A percentile compares a stretch with the other conserved stretches of the same genome.
Conservation (phyloP, 2,888 invertebrate genomes). For the Thymelicus acteon region DNA sequence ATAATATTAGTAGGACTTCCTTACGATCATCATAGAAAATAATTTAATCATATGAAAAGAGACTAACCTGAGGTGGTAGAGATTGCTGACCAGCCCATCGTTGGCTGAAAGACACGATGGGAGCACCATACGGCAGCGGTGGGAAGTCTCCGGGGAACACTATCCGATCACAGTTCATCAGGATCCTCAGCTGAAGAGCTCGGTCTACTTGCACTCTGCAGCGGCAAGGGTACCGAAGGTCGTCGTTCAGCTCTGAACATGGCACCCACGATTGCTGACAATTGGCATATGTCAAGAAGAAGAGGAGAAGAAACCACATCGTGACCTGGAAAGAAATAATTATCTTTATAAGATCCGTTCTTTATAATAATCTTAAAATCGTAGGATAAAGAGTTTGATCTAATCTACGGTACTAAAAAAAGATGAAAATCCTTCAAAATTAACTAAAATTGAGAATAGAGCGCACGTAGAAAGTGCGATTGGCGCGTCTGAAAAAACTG, state of each 20-base stretch:
- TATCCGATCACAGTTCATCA: constrained; percentile 93
- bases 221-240: constrained; percentile 90
- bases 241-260: constrained; percentile 90
- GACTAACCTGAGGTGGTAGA: constrained; percentile 88
- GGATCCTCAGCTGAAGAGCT: constrained; percentile 79
- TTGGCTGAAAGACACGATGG: constrained; percentile 92
- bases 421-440: too few relatives aligned
- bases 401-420: too few relatives aligned
- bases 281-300: constrained; percentile 58
- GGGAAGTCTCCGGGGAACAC: constrained; percentile 93
- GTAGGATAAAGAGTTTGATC: background rate
- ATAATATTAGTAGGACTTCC: too few relatives aligned
- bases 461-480: too few relatives aligned
- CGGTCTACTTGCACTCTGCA: constrained; percentile 81
- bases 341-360: background rate
- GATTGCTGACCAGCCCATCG: constrained; percentile 92
- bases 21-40: too few relatives aligned
- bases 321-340: constrained; percentile 52
- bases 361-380: too few relatives aligned
- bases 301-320: constrained; percentile 69
- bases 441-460: too few relatives aligned
- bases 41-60: background rate
- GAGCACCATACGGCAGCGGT: constrained; percentile 90
- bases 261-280: constrained; percentile 86
- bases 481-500: too few relatives aligned